Evolutionary conservation across 2,797 vertebrate genomes (phyloP), one percentile per base, ranked within the genome.

Genomic region (Lepus oiostolus): DNA sequence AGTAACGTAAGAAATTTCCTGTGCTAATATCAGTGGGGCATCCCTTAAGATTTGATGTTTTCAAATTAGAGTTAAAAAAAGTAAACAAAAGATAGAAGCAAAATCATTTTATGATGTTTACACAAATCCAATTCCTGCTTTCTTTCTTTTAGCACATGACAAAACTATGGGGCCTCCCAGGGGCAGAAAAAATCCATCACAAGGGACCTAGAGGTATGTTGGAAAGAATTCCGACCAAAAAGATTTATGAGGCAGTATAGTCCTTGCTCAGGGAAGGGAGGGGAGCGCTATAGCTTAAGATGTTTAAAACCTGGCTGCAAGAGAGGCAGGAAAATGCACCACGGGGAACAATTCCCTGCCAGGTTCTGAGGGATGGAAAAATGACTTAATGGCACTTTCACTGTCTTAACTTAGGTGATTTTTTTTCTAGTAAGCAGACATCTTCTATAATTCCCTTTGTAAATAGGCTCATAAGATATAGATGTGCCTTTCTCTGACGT

Each of bases 251-350:
- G 83, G 50, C 76, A 84, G 76, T 97, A 86, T 92, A 93, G 76
- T 94, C 92, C 74, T 85, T 85, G 94, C 95, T 96, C 88, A 42
- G 52, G 84, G 92, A 96, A 54, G 92, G 90, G 72, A 95, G 21
- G 50, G 80, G 17, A 93, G 87, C 65, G 72, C 88, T 92, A 92
- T 89, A 94, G 96, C 94, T 97, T 97, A 96, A 97, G 96, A 96
- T 96, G 96, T 96, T 97, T 97, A 97, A 97, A 97, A 97, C 63
- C 81, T 95, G 97, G 93, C 96, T 97, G 92, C 88, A 95, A 97
- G 93, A 96, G 92, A 93, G 93, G 92, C 85, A 96, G 84, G 86
- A 72, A 97, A 97, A 93, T 92, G 50, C n/a, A 95, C 97, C 92
- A 58, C 12, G 1, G 97, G 97, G 96, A 97, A 95, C 95, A 96